phyloP scores from a whole-genome alignment of 2,797 vertebrate species.

The Saxicola maurus region DNA sequence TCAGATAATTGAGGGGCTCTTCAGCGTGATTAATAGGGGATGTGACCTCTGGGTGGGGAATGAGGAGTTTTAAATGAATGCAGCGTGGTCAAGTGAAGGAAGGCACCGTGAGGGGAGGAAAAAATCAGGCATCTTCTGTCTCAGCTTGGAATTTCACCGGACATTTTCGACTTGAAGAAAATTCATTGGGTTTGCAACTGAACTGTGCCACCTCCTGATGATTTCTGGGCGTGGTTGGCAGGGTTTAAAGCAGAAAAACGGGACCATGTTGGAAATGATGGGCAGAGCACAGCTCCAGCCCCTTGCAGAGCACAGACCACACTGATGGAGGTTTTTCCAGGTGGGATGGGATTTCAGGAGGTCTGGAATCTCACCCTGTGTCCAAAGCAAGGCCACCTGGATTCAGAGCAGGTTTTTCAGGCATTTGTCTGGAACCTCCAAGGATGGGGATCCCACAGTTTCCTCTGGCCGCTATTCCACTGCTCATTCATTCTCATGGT shows the following conservation, averaged over 20 bases:
- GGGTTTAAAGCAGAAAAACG: not conserved
- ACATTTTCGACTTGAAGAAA: not conserved
- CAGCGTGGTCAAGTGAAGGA: constrained; percentile 12
- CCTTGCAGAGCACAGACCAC: not conserved
- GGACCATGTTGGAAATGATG: fast-evolving
- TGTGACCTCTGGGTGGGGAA: constrained; percentile 41
- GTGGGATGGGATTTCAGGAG: not conserved
- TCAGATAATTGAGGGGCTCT: constrained; percentile 56
- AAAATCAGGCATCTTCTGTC: not conserved
- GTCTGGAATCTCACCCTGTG: not conserved
- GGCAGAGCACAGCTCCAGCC: not conserved
- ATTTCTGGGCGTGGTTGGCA: not conserved
- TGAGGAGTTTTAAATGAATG: constrained; percentile 8
- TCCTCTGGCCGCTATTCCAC: not conserved
- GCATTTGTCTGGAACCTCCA: not conserved
- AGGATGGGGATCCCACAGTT: not conserved
- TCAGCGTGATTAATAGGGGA: constrained; percentile 47
- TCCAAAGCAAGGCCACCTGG: not conserved
- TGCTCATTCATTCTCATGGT: not conserved
- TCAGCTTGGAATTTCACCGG: not conserved
- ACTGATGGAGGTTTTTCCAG: fast-evolving
- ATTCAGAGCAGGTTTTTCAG: not conserved
- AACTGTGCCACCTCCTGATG: not conserved
- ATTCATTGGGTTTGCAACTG: not conserved
- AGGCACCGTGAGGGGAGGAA: not conserved